Evolutionary conservation across 2,113 vertebrate genomes (phyloP).

Genomic region (Muntiacus muntjak): DNA sequence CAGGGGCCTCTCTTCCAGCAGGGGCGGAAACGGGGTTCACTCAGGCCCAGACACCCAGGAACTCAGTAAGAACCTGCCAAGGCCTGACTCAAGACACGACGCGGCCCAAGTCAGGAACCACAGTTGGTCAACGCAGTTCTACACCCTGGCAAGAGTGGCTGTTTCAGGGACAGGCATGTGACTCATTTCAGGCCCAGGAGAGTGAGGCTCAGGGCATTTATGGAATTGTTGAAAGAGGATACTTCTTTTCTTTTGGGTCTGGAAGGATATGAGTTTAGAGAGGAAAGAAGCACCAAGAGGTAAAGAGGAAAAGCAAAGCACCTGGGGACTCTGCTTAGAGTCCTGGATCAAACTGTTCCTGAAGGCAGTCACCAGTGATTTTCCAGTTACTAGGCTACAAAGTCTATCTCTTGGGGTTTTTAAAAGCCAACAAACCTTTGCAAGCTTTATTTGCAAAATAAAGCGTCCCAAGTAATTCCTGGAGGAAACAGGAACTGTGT

Average conservation of each 20-base stretch:
- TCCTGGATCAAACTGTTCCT: background rate
- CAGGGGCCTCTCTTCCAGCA: background rate
- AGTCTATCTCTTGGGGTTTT: background rate
- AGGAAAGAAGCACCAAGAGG: background rate
- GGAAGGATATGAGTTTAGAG: background rate
- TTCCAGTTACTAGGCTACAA: background rate
- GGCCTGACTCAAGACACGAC: accelerated
- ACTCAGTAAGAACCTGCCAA: background rate
- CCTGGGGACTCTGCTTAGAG: background rate
- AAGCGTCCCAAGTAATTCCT: background rate
- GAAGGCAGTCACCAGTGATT: background rate
- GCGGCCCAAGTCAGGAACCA: background rate
- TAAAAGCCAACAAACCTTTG: background rate
- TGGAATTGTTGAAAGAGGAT: background rate
- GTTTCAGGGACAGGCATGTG: background rate
- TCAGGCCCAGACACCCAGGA: background rate
- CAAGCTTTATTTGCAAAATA: background rate
- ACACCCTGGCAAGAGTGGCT: background rate
- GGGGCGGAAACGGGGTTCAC: background rate
- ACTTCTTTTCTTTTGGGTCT: background rate
- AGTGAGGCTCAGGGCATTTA: background rate
- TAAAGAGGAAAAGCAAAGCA: background rate
- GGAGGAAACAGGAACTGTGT: background rate
- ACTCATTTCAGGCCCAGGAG: background rate
- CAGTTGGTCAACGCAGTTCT: background rate